Conservation (phyloP, 2,888 invertebrate genomes). For the Drosophila anomelani region DNA sequence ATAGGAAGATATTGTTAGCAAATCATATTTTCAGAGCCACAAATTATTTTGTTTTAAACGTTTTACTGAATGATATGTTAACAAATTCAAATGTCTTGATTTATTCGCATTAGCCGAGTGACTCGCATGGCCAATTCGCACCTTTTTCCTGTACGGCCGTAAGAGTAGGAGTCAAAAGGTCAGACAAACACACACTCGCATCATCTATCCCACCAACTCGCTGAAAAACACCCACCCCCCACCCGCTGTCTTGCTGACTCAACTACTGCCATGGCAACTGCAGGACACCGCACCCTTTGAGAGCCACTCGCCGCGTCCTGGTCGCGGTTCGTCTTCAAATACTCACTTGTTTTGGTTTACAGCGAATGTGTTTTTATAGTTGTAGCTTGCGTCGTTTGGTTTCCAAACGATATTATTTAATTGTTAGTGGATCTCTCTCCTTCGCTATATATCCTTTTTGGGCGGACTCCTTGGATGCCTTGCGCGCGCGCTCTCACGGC, state of each 20-base stretch:
- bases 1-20: background rate
- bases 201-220: slow-evolving; percentile 11
- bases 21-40: background rate
- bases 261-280: slow-evolving; percentile 37
- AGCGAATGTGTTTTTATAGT: slow-evolving; percentile 31
- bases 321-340: slow-evolving; percentile 36
- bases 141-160: slow-evolving; percentile 11
- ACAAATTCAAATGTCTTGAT: background rate
- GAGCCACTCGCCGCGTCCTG: slow-evolving; percentile 27
- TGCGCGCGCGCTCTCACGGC: slow-evolving; percentile 72
- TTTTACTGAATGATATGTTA: no score
- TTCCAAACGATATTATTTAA: slow-evolving; percentile 47
- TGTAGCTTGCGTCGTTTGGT: slow-evolving; percentile 25
- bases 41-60: no score
- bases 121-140: slow-evolving; percentile 32
- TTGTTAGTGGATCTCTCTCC: slow-evolving; percentile 25
- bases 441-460: slow-evolving; percentile 5
- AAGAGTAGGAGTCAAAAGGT: slow-evolving; percentile 75
- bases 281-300: slow-evolving; percentile 15
- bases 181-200: slow-evolving; percentile 49
- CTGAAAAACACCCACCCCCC: slow-evolving; percentile 2
- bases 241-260: slow-evolving; percentile 19
- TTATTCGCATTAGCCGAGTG: background rate
- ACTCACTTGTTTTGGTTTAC: slow-evolving; percentile 71
- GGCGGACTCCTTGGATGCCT: slow-evolving; percentile 43